phyloP scores from a whole-genome alignment of 92 coral and sea anemone species.

The Palythoa grandis region DNA sequence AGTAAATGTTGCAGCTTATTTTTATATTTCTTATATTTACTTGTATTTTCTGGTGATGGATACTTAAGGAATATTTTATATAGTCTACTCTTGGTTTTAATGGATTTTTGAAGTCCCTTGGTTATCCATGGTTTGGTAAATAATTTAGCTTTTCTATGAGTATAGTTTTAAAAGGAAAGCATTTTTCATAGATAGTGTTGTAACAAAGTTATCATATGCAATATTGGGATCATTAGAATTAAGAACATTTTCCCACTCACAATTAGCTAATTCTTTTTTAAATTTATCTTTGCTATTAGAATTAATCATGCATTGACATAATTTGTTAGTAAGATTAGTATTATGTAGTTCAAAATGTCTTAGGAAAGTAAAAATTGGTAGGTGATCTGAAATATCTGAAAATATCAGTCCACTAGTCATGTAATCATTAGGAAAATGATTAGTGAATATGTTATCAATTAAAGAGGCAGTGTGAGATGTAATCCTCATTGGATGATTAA shows the following conservation, averaged over 20 bases:
- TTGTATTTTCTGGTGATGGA: not conserved
- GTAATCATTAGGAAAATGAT: too few species aligned
- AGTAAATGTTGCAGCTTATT: too few species aligned
- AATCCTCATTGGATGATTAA: too few species aligned
- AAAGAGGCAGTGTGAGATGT: too few species aligned
- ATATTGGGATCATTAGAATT: not conserved
- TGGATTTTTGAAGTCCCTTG: conserved; percentile 4
- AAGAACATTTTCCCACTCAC: not conserved
- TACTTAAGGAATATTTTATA: not conserved
- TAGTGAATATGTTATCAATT: too few species aligned
- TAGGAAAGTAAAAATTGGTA: conserved; percentile 2
- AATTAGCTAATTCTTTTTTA: not conserved
- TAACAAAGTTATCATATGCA: not conserved
- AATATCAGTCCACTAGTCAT: too few species aligned
- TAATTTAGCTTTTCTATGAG: not conserved
- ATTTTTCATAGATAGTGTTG: conserved; percentile 3
- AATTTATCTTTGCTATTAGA: not conserved
- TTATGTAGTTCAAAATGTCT: not conserved
- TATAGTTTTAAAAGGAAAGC: not conserved
- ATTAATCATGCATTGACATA: not conserved
- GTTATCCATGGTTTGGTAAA: not conserved
- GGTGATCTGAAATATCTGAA: not conserved
- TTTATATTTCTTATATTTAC: too few species aligned
- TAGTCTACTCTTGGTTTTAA: not conserved
- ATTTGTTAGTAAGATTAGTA: not conserved